These are phyloP conservation scores for Diorhabda sublineata DNA, from an alignment of 1,140 invertebrate genomes.

Conservation along the genomic window DNA sequence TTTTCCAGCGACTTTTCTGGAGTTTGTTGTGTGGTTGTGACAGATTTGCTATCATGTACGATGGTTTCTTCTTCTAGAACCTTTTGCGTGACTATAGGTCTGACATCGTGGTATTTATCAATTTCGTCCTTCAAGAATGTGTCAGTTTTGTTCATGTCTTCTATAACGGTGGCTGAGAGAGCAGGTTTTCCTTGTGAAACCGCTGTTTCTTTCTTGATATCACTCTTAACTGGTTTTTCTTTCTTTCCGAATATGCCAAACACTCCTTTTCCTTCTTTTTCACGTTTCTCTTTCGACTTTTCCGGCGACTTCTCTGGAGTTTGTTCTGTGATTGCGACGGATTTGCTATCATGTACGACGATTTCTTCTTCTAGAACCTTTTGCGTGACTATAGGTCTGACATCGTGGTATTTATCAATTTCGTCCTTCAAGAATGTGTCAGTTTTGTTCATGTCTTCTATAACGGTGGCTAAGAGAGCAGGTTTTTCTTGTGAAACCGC, in stretches of 20 bases:
- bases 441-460: slow-evolving; percentile 18
- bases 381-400: slow-evolving; percentile 5
- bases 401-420: slow-evolving; percentile 26
- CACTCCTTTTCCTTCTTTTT: slow-evolving; percentile 6
- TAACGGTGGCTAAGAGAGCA: slow-evolving; percentile 12
- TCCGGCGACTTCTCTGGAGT: slow-evolving; percentile 3
- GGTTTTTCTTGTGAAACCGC: neutral
- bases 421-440: slow-evolving; percentile 24
- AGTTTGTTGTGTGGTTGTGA: neutral
- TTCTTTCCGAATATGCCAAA: slow-evolving; percentile 21
- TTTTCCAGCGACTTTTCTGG: slow-evolving; percentile 5
- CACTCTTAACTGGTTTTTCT: slow-evolving; percentile 16
- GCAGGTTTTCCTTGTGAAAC: slow-evolving; percentile 8
- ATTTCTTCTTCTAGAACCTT: neutral
- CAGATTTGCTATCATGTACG: neutral
- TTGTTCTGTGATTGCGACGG: slow-evolving; percentile 4
- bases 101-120: slow-evolving; percentile 27
- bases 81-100: neutral
- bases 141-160: slow-evolving; percentile 17
- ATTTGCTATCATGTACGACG: slow-evolving; percentile 11
- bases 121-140: slow-evolving; percentile 25
- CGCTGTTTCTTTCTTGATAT: neutral
- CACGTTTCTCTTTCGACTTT: neutral
- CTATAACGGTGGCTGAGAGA: slow-evolving; percentile 17
- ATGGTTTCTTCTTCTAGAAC: neutral